Evolutionary conservation across 1,140 invertebrate genomes (phyloP).

Genomic region (Bombus huntii): DNA sequence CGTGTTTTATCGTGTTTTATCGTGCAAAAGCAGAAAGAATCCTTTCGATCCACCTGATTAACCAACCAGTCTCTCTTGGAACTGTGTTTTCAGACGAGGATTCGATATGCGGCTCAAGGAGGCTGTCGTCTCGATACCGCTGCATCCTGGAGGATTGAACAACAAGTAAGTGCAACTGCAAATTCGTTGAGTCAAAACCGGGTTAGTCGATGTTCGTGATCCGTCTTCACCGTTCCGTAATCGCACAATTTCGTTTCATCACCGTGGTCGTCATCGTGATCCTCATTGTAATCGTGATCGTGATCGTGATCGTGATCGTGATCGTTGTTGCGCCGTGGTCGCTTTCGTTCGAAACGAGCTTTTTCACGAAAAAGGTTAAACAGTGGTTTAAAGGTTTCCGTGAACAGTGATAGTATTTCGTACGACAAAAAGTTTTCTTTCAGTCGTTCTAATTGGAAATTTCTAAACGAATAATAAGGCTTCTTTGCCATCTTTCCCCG

Average conservation of each 20-base stretch:
- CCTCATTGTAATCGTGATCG: no score
- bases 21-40: background rate
- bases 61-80: background rate
- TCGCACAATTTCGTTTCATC: background rate
- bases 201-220: background rate
- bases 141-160: slow-evolving; percentile 75
- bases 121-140: slow-evolving; percentile 70
- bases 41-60: background rate
- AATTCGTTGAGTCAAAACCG: background rate
- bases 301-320: no score
- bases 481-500: background rate
- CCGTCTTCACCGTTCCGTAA: background rate
- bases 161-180: slow-evolving; percentile 77
- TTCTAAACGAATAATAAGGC: background rate
- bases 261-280: background rate
- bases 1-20: background rate
- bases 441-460: background rate
- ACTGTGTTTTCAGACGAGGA: slow-evolving; percentile 70
- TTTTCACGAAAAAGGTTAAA: no score
- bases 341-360: background rate
- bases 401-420: no score
- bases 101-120: slow-evolving; percentile 80
- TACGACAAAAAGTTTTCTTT: background rate
- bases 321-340: background rate
- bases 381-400: no score